Conservation (phyloP, 2,888 invertebrate genomes). For the Leptinotarsa tumamoca region DNA sequence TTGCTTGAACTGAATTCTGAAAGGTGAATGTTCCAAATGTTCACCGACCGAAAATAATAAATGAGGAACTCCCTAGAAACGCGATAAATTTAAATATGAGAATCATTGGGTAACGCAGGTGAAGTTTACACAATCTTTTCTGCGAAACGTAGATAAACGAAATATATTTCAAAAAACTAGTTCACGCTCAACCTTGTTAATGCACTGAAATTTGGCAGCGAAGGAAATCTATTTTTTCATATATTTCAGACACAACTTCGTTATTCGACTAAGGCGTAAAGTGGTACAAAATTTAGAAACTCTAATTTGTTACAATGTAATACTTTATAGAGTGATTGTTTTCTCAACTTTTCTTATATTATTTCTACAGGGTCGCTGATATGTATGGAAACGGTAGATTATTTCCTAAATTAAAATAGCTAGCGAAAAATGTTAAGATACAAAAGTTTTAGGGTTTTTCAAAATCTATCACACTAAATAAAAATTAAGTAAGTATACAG, state of each 20-base stretch:
- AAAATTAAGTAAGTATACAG: too few species aligned
- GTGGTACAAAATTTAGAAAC: too few species aligned
- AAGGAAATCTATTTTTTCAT: neutral
- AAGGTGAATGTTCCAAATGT: conserved; percentile 23
- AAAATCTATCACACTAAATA: too few species aligned
- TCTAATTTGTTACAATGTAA: too few species aligned
- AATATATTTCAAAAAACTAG: conserved; percentile 9
- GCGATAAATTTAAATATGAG: conserved; percentile 2
- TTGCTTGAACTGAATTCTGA: conserved; percentile 23
- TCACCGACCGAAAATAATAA: conserved; percentile 17
- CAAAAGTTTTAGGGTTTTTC: too few species aligned
- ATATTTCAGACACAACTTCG: neutral
- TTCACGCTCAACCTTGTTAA: conserved; percentile 4
- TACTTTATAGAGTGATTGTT: too few species aligned
- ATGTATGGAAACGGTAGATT: too few species aligned
- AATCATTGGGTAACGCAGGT: conserved; percentile 7
- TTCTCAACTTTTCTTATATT: too few species aligned
- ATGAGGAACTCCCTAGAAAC: conserved; percentile 13
- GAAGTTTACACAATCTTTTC: neutral
- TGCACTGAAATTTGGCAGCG: conserved; percentile 13
- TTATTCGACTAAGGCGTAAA: neutral
- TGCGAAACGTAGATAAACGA: conserved; percentile 5
- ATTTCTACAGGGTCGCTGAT: too few species aligned
- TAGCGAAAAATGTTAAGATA: too few species aligned
- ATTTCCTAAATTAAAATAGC: too few species aligned